These are phyloP conservation scores for Pempheris klunzingeri DNA, from an alignment of 2,797 vertebrate species.

Conservation along the genomic window DNA sequence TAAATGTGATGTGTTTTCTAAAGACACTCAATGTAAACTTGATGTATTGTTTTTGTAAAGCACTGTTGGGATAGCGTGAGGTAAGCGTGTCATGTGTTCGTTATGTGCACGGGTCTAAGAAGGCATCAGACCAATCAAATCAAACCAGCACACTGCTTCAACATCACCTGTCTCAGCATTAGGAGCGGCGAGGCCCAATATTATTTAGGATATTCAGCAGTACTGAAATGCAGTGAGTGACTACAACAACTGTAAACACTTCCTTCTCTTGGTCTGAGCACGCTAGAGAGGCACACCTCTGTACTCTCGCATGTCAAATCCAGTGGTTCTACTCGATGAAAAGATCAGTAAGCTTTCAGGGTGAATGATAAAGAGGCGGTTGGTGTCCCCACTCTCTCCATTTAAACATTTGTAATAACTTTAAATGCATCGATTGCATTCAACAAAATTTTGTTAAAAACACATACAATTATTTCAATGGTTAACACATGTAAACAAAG, in stretches of 20 bases:
- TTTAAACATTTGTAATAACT: constrained; percentile 38
- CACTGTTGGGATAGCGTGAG: constrained; percentile 64
- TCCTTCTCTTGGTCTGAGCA: constrained; percentile 22
- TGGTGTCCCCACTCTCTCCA: not conserved
- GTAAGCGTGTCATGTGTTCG: constrained; percentile 51
- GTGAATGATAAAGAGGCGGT: not conserved
- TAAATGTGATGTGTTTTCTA: constrained; percentile 37
- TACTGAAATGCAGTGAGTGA: constrained; percentile 52
- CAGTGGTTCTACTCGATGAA: constrained; percentile 71
- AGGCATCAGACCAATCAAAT: constrained; percentile 15
- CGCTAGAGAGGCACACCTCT: constrained; percentile 29
- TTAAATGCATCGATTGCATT: constrained; percentile 32
- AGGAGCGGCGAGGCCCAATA: not conserved
- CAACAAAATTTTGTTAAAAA: constrained; percentile 43
- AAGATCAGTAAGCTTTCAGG: constrained; percentile 45
- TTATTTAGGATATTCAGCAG: constrained; percentile 43
- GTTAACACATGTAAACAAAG: constrained; percentile 64
- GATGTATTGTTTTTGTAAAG: constrained; percentile 54
- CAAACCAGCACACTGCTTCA: constrained; percentile 18
- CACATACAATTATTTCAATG: constrained; percentile 30
- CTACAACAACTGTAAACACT: constrained; percentile 31
- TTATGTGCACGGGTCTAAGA: constrained; percentile 5
- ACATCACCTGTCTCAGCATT: constrained; percentile 12
- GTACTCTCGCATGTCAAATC: constrained; percentile 57
- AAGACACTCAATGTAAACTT: constrained; percentile 71